These are phyloP conservation scores for Pygocentrus nattereri DNA, from an alignment of 2,797 vertebrate genomes.

Conservation along the genomic window DNA sequence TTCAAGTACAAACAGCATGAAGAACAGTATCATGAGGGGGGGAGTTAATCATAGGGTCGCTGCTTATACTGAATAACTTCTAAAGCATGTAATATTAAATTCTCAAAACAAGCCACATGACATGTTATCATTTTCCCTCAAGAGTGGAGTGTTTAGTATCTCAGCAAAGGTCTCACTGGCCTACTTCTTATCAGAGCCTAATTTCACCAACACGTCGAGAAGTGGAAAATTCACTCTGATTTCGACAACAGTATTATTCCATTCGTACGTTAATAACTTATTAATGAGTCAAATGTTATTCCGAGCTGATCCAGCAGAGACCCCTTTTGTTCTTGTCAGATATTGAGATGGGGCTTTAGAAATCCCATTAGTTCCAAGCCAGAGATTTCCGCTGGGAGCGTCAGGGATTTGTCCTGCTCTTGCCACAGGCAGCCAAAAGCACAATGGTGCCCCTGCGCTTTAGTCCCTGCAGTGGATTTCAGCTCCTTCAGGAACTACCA, in stretches of 20 bases:
- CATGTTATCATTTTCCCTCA: background rate
- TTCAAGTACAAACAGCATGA: background rate
- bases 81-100: background rate
- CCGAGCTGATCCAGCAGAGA: slow-evolving; percentile 35
- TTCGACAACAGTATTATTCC: slow-evolving; percentile 44
- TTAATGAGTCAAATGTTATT: slow-evolving; percentile 54
- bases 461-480: slow-evolving; percentile 21
- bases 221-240: slow-evolving; percentile 41
- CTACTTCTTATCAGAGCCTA: slow-evolving; percentile 25
- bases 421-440: slow-evolving; percentile 45
- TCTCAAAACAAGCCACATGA: background rate
- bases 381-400: slow-evolving; percentile 51
- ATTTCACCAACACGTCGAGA: slow-evolving; percentile 16
- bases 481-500: slow-evolving; percentile 19
- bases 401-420: slow-evolving; percentile 51
- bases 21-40: background rate
- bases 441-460: slow-evolving; percentile 45
- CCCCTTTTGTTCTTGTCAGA: slow-evolving; percentile 59
- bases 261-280: slow-evolving; percentile 58
- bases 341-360: slow-evolving; percentile 60
- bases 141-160: slow-evolving; percentile 8
- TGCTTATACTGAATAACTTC: background rate
- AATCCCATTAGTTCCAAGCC: slow-evolving; percentile 60
- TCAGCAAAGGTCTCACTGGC: slow-evolving; percentile 3
- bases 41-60: too few relatives aligned